Evolutionary conservation across 2,888 invertebrate genomes (phyloP).

Genomic region (Drosophila paranaensis): DNA sequence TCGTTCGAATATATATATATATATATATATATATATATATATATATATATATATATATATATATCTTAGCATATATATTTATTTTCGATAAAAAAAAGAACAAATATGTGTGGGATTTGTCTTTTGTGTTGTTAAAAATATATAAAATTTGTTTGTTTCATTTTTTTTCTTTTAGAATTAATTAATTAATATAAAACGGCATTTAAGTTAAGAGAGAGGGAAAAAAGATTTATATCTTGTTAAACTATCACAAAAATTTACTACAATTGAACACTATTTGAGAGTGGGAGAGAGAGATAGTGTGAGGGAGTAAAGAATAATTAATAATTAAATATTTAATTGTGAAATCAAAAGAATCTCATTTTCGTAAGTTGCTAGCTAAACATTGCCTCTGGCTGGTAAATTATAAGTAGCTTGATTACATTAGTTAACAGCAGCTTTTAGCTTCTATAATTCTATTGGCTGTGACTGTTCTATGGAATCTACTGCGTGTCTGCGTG

Average conservation of each 20-base stretch:
- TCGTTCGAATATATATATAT: conserved; percentile 28
- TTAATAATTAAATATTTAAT: background rate
- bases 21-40: background rate
- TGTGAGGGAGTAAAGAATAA: background rate
- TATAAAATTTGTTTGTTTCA: background rate
- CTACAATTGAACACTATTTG: conserved; percentile 66
- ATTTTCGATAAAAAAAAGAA: conserved; percentile 9
- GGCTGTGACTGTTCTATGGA: conserved; percentile 28
- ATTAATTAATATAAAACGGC: conserved; percentile 6
- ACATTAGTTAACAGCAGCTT: conserved; percentile 51
- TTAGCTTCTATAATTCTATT: conserved; percentile 56
- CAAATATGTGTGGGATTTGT: conserved; percentile 31
- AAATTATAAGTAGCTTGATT: conserved; percentile 36
- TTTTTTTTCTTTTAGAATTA: background rate
- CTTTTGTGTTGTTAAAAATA: conserved; percentile 41
- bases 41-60: background rate
- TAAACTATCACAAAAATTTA: conserved; percentile 67
- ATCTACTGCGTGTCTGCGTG: conserved; percentile 9
- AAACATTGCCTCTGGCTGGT: conserved; percentile 45
- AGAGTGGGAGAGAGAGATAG: background rate
- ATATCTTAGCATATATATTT: conserved; percentile 3
- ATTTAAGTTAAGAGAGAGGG: background rate
- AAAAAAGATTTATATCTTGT: conserved; percentile 30
- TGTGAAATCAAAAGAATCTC: conserved; percentile 8
- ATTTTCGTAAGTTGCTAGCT: conserved; percentile 5